phyloP scores from a whole-genome alignment of 2,888 invertebrate species.

The Schrankia costaestrigalis region DNA sequence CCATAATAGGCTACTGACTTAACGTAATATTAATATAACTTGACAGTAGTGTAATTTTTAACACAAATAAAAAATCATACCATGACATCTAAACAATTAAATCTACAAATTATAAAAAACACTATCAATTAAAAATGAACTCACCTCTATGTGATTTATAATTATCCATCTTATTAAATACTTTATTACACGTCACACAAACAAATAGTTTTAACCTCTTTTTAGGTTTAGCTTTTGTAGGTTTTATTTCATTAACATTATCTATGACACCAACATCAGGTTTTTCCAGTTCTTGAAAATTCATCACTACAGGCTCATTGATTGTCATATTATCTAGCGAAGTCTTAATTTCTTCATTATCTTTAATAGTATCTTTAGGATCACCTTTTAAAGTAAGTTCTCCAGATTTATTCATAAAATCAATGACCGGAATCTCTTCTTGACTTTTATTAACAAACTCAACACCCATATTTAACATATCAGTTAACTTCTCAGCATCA shows the following conservation, averaged over 20 bases:
- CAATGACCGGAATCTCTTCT: slow-evolving; percentile 1
- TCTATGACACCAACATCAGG: slow-evolving; percentile 8
- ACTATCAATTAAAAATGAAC: slow-evolving; percentile 10
- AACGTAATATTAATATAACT: no score
- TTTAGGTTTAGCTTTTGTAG: slow-evolving; percentile 25
- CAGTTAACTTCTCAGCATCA: slow-evolving; percentile 67
- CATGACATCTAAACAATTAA: not conserved
- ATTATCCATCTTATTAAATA: slow-evolving; percentile 65
- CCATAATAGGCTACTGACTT: no score
- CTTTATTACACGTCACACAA: slow-evolving; percentile 61
- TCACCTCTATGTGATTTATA: slow-evolving; percentile 69
- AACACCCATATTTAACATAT: slow-evolving; percentile 68
- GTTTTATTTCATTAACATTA: not conserved
- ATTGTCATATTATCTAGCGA: not conserved
- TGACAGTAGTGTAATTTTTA: no score
- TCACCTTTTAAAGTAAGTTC: not conserved
- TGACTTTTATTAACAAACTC: slow-evolving; percentile 33
- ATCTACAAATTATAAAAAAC: not conserved
- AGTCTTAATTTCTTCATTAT: not conserved
- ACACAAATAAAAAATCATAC: no score
- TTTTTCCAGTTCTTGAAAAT: slow-evolving; percentile 22
- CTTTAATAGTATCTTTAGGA: not conserved
- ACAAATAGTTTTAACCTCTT: slow-evolving; percentile 43
- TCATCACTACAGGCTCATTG: slow-evolving; percentile 35
- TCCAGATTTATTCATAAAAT: not conserved